A percentile compares a stretch with the other conserved stretches of the same genome.
Evolutionary conservation across 2,888 invertebrate species (phyloP).

Genomic region (Lottia scabra): DNA sequence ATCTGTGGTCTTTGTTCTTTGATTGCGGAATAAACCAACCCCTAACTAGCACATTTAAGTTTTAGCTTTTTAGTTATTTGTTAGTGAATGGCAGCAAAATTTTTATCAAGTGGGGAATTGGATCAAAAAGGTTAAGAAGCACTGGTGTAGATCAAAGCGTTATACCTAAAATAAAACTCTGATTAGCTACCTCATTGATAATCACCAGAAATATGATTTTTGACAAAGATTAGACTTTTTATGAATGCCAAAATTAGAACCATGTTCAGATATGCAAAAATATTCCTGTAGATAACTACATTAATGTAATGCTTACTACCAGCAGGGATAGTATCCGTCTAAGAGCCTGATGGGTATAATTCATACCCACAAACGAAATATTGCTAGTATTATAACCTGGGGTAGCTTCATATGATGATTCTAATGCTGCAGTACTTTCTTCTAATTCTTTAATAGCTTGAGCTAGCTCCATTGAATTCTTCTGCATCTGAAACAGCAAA

Average conservation of each 20-base stretch:
- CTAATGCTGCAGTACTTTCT: slow-evolving; percentile 62
- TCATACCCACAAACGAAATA: no score
- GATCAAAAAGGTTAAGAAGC: no score
- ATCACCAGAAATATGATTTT: background rate
- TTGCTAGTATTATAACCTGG: slow-evolving; percentile 40
- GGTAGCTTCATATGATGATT: slow-evolving; percentile 50
- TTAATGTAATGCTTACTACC: slow-evolving; percentile 43
- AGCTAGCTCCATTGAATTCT: slow-evolving; percentile 60
- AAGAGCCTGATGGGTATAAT: no score
- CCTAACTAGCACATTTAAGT: no score
- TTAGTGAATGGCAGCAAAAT: no score
- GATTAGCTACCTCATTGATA: background rate
- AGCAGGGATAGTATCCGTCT: slow-evolving; percentile 58
- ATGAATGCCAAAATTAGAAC: background rate
- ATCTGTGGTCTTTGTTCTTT: no score
- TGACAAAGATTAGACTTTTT: background rate
- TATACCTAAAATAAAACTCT: no score
- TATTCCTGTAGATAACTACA: background rate
- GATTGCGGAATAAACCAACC: no score
- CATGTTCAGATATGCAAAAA: background rate
- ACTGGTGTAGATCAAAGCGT: no score
- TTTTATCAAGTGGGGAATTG: no score
- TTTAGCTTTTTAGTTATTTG: no score
- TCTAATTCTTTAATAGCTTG: slow-evolving; percentile 64
- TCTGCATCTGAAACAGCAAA: slow-evolving; percentile 43